Evolutionary conservation across 2,888 invertebrate species (phyloP).

Genomic region (Harpalus rufipes): DNA sequence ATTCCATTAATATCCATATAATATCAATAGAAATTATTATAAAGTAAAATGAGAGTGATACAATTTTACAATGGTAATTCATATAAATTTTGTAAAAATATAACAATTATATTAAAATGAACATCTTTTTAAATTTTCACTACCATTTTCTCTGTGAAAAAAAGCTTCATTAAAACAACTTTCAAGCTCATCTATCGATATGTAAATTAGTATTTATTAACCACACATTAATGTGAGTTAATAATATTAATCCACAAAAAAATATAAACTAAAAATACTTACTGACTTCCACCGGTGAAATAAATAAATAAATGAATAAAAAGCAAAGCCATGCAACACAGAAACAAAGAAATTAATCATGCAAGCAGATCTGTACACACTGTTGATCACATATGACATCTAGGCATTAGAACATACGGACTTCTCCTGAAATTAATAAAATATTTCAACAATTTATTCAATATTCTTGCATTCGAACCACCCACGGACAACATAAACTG

Average conservation of each 20-base stretch:
- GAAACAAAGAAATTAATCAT: conserved; percentile 45
- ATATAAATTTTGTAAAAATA: no score
- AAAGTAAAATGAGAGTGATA: no score
- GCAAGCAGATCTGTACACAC: conserved; percentile 35
- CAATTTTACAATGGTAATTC: no score
- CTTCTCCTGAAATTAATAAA: conserved; percentile 50
- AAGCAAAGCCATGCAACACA: conserved; percentile 56
- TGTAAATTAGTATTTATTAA: conserved; percentile 39
- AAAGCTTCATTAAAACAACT: not conserved
- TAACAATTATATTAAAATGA: no score
- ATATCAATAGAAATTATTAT: no score
- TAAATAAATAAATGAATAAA: conserved; percentile 62
- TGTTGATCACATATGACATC: conserved; percentile 51
- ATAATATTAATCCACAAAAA: conserved; percentile 54
- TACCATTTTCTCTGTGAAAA: not conserved
- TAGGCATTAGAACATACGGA: conserved; percentile 50
- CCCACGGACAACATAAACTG: conserved; percentile 39
- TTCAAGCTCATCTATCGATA: not conserved
- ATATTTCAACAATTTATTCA: conserved; percentile 33
- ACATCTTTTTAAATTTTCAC: no score
- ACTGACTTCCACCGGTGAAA: conserved; percentile 60
- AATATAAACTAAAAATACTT: conserved; percentile 57
- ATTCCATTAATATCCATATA: no score
- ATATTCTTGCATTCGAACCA: conserved; percentile 29
- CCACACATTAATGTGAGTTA: conserved; percentile 45